Evolutionary conservation across 2,113 vertebrate species (phyloP).

Genomic region (Zapus hudsonius): DNA sequence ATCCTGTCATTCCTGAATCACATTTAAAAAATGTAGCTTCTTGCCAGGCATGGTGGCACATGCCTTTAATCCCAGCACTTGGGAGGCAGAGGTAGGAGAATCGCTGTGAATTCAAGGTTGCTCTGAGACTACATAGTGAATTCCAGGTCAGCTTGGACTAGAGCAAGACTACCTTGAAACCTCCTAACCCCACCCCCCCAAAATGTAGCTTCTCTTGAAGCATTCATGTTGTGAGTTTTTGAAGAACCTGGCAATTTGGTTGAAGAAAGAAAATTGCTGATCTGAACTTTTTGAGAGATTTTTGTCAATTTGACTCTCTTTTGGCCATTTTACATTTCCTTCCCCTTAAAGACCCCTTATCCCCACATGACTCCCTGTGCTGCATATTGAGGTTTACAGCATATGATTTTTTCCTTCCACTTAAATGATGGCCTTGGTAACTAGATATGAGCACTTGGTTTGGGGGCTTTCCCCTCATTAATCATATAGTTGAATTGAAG

Average conservation of each 20-base stretch:
- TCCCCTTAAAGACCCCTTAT: conserved; percentile 15
- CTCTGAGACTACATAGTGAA: too few species aligned
- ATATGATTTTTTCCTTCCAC: conserved; percentile 79
- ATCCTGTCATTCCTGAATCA: conserved; percentile 82
- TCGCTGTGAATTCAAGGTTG: too few species aligned
- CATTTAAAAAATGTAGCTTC: conserved; percentile 54
- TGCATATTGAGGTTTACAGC: conserved; percentile 79
- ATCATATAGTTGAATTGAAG: conserved; percentile 75
- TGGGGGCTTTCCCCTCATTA: conserved; percentile 3
- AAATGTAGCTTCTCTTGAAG: conserved; percentile 26
- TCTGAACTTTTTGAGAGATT: conserved; percentile 77
- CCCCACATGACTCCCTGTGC: conserved; percentile 29
- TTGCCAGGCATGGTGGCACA: too few species aligned
- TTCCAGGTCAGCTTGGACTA: too few species aligned
- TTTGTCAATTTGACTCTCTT: conserved; percentile 79
- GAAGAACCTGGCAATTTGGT: conserved; percentile 78
- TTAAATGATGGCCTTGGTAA: conserved; percentile 80
- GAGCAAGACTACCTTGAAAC: too few species aligned
- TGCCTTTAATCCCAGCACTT: too few species aligned
- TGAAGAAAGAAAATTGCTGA: conserved; percentile 1
- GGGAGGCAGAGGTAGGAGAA: too few species aligned
- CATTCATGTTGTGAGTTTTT: conserved; percentile 82
- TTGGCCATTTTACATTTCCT: conserved; percentile 79
- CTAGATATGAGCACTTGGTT: conserved; percentile 64
- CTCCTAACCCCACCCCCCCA: too few species aligned